phyloP scores from a whole-genome alignment of 1,140 invertebrate species.

The Zophobas atratus region DNA sequence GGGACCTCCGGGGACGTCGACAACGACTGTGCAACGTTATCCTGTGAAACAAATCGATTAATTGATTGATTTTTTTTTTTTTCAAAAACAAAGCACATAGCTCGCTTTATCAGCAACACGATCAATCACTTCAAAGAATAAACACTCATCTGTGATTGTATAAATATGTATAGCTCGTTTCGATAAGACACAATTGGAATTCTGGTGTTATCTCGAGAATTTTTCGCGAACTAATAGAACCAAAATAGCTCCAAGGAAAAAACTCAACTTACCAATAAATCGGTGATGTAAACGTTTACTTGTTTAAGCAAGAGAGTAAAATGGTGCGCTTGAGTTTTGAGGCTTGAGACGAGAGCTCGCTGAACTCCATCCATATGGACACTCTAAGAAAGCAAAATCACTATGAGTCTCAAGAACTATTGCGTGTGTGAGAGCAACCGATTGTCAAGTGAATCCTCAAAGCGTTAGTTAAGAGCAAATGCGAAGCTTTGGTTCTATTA shows the following conservation, averaged over 20 bases:
- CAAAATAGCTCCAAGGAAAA: slow-evolving; percentile 25
- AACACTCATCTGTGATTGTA: not conserved
- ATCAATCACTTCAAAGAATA: slow-evolving; percentile 17
- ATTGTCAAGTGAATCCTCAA: slow-evolving; percentile 54
- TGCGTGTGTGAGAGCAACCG: slow-evolving; percentile 50
- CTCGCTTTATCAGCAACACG: not conserved
- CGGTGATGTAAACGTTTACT: slow-evolving; percentile 60
- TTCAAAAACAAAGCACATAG: too few species aligned
- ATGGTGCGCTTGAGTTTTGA: slow-evolving; percentile 55
- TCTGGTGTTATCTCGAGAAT: too few species aligned
- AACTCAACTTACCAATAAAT: slow-evolving; percentile 60
- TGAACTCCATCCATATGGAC: slow-evolving; percentile 62
- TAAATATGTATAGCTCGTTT: not conserved
- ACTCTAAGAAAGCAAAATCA: slow-evolving; percentile 58
- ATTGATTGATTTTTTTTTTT: not conserved
- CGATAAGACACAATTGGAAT: too few species aligned
- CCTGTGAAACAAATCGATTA: slow-evolving; percentile 45
- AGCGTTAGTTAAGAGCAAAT: slow-evolving; percentile 46
- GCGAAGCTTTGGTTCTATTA: slow-evolving; percentile 46
- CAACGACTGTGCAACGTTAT: slow-evolving; percentile 52
- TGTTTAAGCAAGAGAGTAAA: slow-evolving; percentile 58
- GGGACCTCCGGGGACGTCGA: slow-evolving; percentile 13
- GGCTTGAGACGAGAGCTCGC: slow-evolving; percentile 47
- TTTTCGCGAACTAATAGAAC: slow-evolving; percentile 28
- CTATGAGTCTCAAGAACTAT: slow-evolving; percentile 43